Base-by-base conservation (phyloP, 2,113 vertebrate species). In the Mormyrus iriodes region DNA sequence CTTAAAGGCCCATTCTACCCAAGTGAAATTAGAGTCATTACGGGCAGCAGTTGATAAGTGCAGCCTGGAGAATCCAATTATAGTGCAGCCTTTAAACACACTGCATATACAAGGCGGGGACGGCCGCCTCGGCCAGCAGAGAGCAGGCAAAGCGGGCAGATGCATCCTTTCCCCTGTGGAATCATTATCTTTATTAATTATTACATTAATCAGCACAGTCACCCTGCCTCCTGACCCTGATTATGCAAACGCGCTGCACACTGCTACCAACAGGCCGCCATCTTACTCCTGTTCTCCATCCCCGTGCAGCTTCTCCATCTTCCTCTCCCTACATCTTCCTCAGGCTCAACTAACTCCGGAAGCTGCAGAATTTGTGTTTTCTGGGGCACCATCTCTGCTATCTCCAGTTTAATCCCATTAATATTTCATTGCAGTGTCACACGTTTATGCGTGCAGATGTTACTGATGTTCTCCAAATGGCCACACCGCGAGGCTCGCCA, bases 121-220 rank as follows among this genome's bases (percentile, higher is more conserved):
- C 19, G 5, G 27, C 58, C 24, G 9, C 8, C 2, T 61, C 24
- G 4, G 58, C 24, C n/a, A 61, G 58, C 58, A 61, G 58, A n/a
- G 2, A 42, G 73, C 31, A 79, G 73, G 13, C 35, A 42, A 35
- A 79, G 39, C 61, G 31, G 61, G 12, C 61, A 79, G 31, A 79
- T 19, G 31, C 31, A 79, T 13, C 73, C 73, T 39, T 39, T 8
- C 31, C 15, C 73, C 31, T 17, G 73, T 79, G 73, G 73, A 79
- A 79, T 79, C 73, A 35, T 79, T 79, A 79, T 42, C 73, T 19
- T 79, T 42, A 79, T 79, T 79, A 79, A 79, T 79, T 79, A 79
- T 35, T 39, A 42, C 35, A 19, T 79, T 79, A 79, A 79, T 79
- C 35, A 76, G 35, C 13, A 76, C n/a, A 76, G 73, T 76, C 31